Percentiles rank a stretch among this genome's conserved stretches.
These are phyloP conservation scores for Sympetrum striolatum DNA, from an alignment of 2,888 invertebrate genomes.

Conservation along the genomic window DNA sequence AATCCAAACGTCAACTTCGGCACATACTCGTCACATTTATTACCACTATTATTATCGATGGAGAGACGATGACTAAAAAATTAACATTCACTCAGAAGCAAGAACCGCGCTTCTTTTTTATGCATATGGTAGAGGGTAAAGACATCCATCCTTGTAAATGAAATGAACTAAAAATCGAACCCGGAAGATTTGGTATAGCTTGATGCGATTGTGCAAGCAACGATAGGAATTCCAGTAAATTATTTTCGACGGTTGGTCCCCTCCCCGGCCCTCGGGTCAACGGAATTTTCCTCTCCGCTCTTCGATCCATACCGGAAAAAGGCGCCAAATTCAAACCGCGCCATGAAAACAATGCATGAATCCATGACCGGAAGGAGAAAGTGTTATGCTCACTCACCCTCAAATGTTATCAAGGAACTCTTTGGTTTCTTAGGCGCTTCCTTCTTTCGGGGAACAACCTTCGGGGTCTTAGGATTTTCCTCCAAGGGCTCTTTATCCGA, in stretches of 20 bases:
- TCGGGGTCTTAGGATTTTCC: neutral
- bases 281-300: neutral
- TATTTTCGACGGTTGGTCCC: neutral
- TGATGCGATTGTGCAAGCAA: too few species aligned
- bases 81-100: too few species aligned
- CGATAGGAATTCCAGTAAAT: neutral
- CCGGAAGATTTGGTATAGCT: too few species aligned
- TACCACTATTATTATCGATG: too few species aligned
- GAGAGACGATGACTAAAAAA: too few species aligned
- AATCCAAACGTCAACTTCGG: too few species aligned
- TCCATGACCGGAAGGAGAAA: neutral
- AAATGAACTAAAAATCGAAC: too few species aligned
- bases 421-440: neutral
- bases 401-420: neutral
- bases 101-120: too few species aligned
- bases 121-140: too few species aligned
- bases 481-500: conserved; percentile 3
- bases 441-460: neutral
- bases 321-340: conserved; percentile 5
- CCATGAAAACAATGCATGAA: neutral
- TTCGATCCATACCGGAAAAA: neutral
- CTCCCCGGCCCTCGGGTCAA: neutral
- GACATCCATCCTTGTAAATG: too few species aligned
- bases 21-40: too few species aligned
- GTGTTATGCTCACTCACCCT: neutral